phyloP scores from a whole-genome alignment of 2,113 vertebrate species.

The Scartelaos histophorus region DNA sequence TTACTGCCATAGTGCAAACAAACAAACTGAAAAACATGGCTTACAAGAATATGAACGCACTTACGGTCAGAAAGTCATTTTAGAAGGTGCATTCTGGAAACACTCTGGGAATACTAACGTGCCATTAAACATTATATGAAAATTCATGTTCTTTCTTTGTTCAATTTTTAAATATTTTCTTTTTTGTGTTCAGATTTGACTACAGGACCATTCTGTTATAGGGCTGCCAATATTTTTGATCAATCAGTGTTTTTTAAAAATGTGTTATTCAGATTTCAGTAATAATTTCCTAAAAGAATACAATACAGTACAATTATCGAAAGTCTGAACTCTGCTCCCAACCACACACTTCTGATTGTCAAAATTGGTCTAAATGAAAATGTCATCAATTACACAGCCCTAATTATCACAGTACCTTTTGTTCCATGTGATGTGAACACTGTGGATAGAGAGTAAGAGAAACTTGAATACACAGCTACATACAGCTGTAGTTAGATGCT shows the following conservation, averaged over 20 bases:
- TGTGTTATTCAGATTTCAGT: neutral
- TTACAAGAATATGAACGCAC: neutral
- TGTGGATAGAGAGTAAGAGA: neutral
- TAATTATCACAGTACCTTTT: too few relatives aligned
- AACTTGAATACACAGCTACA: too few relatives aligned
- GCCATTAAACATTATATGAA: neutral
- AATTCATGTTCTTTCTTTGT: neutral
- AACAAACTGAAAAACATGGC: constrained; percentile 2
- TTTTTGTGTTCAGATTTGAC: neutral
- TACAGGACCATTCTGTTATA: neutral
- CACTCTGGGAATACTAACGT: neutral
- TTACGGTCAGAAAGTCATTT: neutral
- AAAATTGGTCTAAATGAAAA: neutral
- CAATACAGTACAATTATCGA: neutral
- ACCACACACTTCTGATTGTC: neutral
- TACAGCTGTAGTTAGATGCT: neutral
- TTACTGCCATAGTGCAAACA: neutral
- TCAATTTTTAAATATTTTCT: neutral
- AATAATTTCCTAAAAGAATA: too few relatives aligned
- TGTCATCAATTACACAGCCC: too few relatives aligned
- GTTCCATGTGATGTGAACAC: neutral
- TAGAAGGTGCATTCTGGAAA: neutral
- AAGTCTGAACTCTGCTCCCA: neutral
- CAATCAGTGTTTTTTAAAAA: too few relatives aligned
- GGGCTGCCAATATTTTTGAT: too few relatives aligned